Conservation (phyloP, 2,888 invertebrate species). For the Nephrocerus scutellatus region DNA sequence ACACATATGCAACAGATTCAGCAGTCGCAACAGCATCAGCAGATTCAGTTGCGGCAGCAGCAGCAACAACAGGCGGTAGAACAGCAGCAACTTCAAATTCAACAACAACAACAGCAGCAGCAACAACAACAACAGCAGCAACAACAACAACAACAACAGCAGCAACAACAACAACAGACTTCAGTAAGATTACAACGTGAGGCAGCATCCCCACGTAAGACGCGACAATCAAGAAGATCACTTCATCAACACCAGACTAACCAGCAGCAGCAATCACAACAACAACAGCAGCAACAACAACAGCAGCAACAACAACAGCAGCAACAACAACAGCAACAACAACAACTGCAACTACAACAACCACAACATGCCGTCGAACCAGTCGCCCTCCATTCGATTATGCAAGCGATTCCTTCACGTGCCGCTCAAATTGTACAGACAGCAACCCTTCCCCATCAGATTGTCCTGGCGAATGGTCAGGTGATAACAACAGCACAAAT, state of each 20-base stretch:
- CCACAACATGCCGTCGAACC: constrained; percentile 26
- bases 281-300: constrained; percentile 24
- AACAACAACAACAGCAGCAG: constrained; percentile 18
- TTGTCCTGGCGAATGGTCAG: constrained; percentile 46
- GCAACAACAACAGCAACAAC: constrained; percentile 21
- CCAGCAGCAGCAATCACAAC: constrained; percentile 18
- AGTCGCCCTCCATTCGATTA: constrained; percentile 7
- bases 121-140: constrained; percentile 24
- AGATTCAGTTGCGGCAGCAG: constrained; percentile 12
- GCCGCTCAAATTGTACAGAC: constrained; percentile 21
- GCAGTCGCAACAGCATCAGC: constrained; percentile 12
- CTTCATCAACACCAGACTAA: constrained; percentile 1
- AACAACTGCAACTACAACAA: constrained; percentile 25
- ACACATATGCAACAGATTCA: constrained; percentile 23
- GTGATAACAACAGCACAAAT: constrained; percentile 46
- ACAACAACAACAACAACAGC: constrained; percentile 20
- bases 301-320: constrained; percentile 17
- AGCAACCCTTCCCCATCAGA: constrained; percentile 38
- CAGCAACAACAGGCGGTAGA: constrained; percentile 15
- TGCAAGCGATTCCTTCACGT: constrained; percentile 15
- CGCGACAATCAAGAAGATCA: constrained; percentile 6
- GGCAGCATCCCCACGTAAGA: constrained; percentile 1
- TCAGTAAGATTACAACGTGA: constrained; percentile 10
- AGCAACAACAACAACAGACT: constrained; percentile 23
- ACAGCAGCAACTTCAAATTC: constrained; percentile 10